These are phyloP conservation scores for Lycophotia porphyrea DNA, from an alignment of 2,888 invertebrate genomes.

Conservation along the genomic window DNA sequence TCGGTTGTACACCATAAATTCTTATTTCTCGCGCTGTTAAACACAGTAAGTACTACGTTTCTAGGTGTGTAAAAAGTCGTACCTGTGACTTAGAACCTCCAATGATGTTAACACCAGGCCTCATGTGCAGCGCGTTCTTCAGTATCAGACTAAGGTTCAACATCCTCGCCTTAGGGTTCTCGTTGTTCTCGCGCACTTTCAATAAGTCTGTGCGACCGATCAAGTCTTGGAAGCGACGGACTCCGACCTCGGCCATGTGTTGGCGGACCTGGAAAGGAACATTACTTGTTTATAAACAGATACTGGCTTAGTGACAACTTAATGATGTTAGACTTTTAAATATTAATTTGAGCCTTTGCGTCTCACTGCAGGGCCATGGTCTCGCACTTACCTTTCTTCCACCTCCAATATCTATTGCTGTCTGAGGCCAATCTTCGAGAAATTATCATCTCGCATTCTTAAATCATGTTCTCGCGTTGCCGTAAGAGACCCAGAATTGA, in stretches of 20 bases:
- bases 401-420: no score
- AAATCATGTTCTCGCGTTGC: no score
- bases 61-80: not conserved
- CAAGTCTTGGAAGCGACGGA: conserved; percentile 96
- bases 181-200: conserved; percentile 93
- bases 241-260: conserved; percentile 97
- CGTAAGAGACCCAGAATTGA: no score
- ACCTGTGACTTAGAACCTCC: conserved; percentile 96
- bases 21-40: not conserved
- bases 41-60: not conserved
- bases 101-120: conserved; percentile 96
- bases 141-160: conserved; percentile 96
- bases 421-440: no score
- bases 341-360: no score
- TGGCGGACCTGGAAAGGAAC: conserved; percentile 93
- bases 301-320: no score
- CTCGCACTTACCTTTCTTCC: no score
- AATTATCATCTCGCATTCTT: no score
- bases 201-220: conserved; percentile 97
- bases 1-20: not conserved
- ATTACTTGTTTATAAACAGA: no score
- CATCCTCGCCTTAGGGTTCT: conserved; percentile 95
- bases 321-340: no score
- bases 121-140: conserved; percentile 96
- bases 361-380: not conserved